These are phyloP conservation scores for Manis pentadactyla DNA, from an alignment of 2,797 vertebrate species.

Conservation along the genomic window DNA sequence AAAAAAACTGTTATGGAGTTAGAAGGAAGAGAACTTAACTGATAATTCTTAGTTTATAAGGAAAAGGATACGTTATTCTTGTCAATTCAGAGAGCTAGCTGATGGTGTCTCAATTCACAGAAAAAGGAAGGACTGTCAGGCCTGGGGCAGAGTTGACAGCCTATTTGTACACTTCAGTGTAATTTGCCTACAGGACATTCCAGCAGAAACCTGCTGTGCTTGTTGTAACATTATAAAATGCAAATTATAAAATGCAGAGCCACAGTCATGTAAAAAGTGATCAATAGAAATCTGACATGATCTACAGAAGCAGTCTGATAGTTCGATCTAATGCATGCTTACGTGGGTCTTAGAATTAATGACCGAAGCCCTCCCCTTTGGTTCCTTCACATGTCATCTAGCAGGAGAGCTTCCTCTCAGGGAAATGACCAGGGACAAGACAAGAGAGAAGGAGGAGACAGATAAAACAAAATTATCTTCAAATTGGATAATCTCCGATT, in stretches of 20 bases:
- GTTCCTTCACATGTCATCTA: background rate
- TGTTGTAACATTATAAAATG: background rate
- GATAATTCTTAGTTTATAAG: background rate
- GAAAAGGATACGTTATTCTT: background rate
- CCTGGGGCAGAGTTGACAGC: background rate
- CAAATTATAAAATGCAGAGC: background rate
- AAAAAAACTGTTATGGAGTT: background rate
- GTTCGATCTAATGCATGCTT: background rate
- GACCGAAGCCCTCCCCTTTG: background rate
- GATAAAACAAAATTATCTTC: conserved; percentile 29
- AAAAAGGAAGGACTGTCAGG: background rate
- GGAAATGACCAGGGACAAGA: background rate
- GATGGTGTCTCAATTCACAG: background rate
- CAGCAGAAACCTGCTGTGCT: background rate
- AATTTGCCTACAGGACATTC: background rate
- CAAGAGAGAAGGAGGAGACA: background rate
- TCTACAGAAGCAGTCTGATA: background rate
- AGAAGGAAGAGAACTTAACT: background rate
- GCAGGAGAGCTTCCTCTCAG: background rate
- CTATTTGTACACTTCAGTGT: background rate
- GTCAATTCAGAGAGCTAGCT: background rate
- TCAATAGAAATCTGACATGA: background rate
- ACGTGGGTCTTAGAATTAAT: background rate
- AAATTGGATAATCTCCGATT: conserved; percentile 45
- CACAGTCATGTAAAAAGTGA: background rate